A percentile compares a stretch with the other conserved stretches of the same genome.
Evolutionary conservation across 2,888 invertebrate species (phyloP).

Genomic region (Hermodice carunculata): DNA sequence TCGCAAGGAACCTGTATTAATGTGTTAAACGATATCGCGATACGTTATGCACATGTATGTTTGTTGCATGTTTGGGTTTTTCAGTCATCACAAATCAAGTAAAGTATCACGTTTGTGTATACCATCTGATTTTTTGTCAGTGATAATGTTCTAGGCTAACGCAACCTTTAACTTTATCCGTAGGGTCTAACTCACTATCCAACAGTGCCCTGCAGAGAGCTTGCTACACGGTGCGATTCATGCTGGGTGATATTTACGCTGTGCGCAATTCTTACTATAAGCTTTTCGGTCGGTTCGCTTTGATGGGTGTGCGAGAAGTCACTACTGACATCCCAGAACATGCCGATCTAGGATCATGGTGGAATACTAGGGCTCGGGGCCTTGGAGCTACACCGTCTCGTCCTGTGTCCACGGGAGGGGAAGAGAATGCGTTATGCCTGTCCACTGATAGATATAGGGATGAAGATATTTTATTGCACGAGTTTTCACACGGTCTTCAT

Average conservation of each 20-base stretch:
- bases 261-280: slow-evolving; percentile 1
- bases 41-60: too few relatives aligned
- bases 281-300: slow-evolving; percentile 4
- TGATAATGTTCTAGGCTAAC: too few relatives aligned
- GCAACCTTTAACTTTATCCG: too few relatives aligned
- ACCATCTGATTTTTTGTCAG: too few relatives aligned
- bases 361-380: slow-evolving; percentile 1
- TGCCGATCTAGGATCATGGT: neutral
- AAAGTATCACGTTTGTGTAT: too few relatives aligned
- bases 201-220: neutral
- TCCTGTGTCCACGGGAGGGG: neutral
- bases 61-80: too few relatives aligned
- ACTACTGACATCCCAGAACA: slow-evolving; percentile 8
- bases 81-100: too few relatives aligned
- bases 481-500: slow-evolving; percentile 1
- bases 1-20: too few relatives aligned
- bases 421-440: slow-evolving; percentile 7
- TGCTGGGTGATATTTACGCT: neutral
- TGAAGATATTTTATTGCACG: slow-evolving; percentile 4
- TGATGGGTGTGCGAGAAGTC: slow-evolving; percentile 3
- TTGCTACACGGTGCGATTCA: slow-evolving; percentile 11
- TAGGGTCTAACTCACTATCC: neutral
- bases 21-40: too few relatives aligned
- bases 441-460: slow-evolving; percentile 3
- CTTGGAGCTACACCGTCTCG: neutral